A percentile compares a stretch with the other conserved stretches of the same genome.
These are phyloP conservation scores for Manacus vitellinus DNA, from an alignment of 2,113 vertebrate species.

Conservation along the genomic window DNA sequence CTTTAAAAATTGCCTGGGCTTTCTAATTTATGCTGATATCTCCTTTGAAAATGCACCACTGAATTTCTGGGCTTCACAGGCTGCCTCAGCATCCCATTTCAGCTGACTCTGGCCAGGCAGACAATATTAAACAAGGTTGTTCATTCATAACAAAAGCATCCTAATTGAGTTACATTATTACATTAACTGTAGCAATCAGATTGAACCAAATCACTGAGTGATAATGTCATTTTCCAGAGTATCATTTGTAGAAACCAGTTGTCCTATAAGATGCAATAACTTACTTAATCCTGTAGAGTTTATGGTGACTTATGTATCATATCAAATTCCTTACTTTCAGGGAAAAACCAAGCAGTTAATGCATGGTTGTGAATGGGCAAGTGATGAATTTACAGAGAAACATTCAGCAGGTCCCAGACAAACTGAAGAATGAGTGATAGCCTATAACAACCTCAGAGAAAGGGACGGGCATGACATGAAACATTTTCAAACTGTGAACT, in stretches of 20 bases:
- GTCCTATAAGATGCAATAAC: conserved; percentile 48
- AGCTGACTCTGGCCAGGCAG: conserved; percentile 43
- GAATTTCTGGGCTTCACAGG: background rate
- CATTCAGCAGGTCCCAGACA: background rate
- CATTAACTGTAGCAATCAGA: conserved; percentile 70
- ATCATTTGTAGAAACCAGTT: conserved; percentile 65
- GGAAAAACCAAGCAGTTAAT: background rate
- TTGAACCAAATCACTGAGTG: conserved; percentile 62
- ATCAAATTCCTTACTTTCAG: conserved; percentile 33
- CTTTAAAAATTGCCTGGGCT: background rate
- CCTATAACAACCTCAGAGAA: background rate
- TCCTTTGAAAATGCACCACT: background rate
- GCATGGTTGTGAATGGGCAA: conserved; percentile 5
- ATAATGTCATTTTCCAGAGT: conserved; percentile 64
- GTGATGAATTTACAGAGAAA: conserved; percentile 7
- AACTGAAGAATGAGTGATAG: background rate
- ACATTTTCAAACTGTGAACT: background rate
- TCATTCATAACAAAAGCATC: conserved; percentile 66
- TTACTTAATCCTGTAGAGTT: conserved; percentile 61
- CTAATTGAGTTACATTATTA: conserved; percentile 70
- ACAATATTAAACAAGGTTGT: conserved; percentile 58
- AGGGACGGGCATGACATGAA: background rate
- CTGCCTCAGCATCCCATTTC: background rate
- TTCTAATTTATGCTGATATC: background rate
- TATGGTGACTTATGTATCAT: conserved; percentile 59